Percentiles rank a stretch among this genome's conserved stretches.
phyloP scores from a whole-genome alignment of 2,797 vertebrate genomes.

The Coreius guichenoti region DNA sequence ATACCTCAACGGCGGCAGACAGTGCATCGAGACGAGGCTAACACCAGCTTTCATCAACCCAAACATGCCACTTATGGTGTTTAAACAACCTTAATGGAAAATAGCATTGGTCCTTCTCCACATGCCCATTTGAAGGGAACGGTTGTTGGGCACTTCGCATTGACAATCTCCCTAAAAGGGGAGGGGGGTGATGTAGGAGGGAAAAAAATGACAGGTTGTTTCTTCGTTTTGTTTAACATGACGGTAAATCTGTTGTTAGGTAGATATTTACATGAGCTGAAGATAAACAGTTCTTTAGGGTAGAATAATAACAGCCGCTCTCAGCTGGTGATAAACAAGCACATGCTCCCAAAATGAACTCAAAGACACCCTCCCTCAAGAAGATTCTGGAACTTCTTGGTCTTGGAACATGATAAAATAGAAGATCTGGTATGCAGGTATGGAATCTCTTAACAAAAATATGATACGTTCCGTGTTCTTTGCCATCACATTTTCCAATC shows the following conservation, averaged over 20 bases:
- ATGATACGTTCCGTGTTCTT: background rate
- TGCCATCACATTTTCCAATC: constrained; percentile 29
- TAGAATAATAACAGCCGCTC: background rate
- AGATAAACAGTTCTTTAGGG: constrained; percentile 15
- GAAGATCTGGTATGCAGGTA: constrained; percentile 29
- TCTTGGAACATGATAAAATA: constrained; percentile 46
- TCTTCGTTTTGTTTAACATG: background rate
- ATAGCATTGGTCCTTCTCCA: constrained; percentile 4
- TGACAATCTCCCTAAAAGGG: constrained; percentile 15
- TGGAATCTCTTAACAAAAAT: constrained; percentile 29
- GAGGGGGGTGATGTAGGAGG: background rate
- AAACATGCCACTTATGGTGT: constrained; percentile 49
- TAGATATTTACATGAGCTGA: constrained; percentile 17
- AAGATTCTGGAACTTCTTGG: constrained; percentile 26
- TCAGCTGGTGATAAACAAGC: constrained; percentile 1
- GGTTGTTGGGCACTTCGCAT: background rate
- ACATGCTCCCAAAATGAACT: constrained; percentile 24
- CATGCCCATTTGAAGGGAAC: background rate
- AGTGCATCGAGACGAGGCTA: constrained; percentile 31
- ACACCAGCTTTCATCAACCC: constrained; percentile 41
- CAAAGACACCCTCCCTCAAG: constrained; percentile 3
- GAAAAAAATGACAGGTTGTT: background rate
- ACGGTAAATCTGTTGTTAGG: constrained; percentile 28
- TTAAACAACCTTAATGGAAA: constrained; percentile 48
- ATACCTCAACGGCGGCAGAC: constrained; percentile 38